Evolutionary conservation across 2,797 vertebrate genomes (phyloP), one percentile per base, ranked within the genome.

Genomic region (Myotis pilosus): DNA sequence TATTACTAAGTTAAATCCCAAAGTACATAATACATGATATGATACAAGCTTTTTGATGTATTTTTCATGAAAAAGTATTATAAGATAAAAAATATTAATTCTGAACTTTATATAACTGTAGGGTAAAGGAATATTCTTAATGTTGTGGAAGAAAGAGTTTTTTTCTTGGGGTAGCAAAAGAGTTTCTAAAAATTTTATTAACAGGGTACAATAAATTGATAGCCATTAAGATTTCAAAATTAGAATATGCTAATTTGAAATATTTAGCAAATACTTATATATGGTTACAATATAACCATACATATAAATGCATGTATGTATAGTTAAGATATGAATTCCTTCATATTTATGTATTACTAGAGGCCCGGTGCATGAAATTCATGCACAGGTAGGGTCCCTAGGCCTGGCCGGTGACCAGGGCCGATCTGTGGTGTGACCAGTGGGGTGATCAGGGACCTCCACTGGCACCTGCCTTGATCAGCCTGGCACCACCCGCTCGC

Each of bases 191-290:
- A 86, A 25, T 89, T n/a, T 60, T 74, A 86, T 53, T 10, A 90
- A 66, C 8, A 85, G 15, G 82, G 10, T 94, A 81, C 33, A 22
- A 33, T 33, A 66, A 80, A 33, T 89, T 62, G 13, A 47, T 89
- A 83, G 49, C 8, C 17, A 85, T 22, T 86, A 86, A 71, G 6
- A 86, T 82, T 86, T 94, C 49, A 81, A 41, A 90, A 79, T 51
- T 47, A 74, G 12, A 62, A 64, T 66, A 81, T 81, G 82, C 22
- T 91, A 96, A 76, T 69, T 80, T 80, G 6, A 89, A 87, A 87
- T 62, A 83, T 79, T 79, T 78, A 74, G 8, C 55, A 60, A 82
- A 16, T 62, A 62, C 30, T 30, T 62, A 62, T 62, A 62, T 62
- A 25, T 60, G 57, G 11, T 71, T 60, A 91, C 75, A 89, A 62